These are phyloP conservation scores for Noctua comes DNA, from an alignment of 2,888 invertebrate genomes.

Conservation along the genomic window DNA sequence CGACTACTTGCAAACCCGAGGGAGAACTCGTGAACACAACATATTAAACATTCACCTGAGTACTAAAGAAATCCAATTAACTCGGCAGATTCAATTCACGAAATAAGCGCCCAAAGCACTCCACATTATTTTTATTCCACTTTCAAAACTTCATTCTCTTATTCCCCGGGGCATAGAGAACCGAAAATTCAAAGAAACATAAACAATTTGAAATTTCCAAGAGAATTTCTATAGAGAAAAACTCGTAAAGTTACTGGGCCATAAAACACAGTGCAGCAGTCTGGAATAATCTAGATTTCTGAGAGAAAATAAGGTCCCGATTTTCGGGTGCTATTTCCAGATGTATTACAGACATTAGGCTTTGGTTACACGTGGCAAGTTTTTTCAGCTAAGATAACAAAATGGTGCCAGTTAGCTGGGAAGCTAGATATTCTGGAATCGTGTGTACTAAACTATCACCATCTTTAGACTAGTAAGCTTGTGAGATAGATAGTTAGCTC, in stretches of 20 bases:
- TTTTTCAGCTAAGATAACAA: not conserved
- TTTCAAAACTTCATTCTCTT: slow-evolving; percentile 49
- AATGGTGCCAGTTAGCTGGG: not conserved
- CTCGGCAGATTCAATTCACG: slow-evolving; percentile 56
- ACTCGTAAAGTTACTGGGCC: slow-evolving; percentile 45
- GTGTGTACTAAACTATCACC: not conserved
- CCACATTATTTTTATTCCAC: slow-evolving; percentile 53
- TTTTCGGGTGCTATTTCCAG: slow-evolving; percentile 44
- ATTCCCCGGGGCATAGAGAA: slow-evolving; percentile 45
- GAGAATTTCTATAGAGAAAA: slow-evolving; percentile 49
- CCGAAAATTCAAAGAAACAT: slow-evolving; percentile 41
- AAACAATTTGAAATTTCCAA: slow-evolving; percentile 50
- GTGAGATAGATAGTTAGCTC: not conserved
- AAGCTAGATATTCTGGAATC: not conserved
- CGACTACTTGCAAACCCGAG: slow-evolving; percentile 26
- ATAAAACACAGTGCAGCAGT: slow-evolving; percentile 54
- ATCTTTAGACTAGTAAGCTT: not conserved
- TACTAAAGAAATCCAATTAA: slow-evolving; percentile 60
- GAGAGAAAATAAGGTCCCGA: slow-evolving; percentile 47
- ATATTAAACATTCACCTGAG: slow-evolving; percentile 59
- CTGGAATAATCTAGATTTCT: slow-evolving; percentile 54
- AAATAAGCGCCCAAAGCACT: slow-evolving; percentile 52
- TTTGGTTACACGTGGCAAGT: not conserved
- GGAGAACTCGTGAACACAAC: slow-evolving; percentile 48
- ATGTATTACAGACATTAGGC: slow-evolving; percentile 46